phyloP scores from a whole-genome alignment of 2,113 vertebrate species.

The Sphaerodactylus townsendi region DNA sequence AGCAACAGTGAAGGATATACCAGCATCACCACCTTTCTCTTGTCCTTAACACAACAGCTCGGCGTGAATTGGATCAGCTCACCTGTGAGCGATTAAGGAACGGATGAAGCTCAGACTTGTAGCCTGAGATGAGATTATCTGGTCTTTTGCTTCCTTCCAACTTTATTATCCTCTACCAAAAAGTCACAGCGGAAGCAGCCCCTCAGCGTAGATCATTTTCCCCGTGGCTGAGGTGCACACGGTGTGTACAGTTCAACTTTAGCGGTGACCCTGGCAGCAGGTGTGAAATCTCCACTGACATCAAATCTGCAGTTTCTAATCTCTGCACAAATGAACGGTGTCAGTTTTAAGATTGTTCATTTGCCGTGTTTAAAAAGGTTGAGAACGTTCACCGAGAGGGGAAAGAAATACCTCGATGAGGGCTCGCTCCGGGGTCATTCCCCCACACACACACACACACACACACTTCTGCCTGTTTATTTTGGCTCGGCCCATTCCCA shows the following conservation, averaged over 20 bases:
- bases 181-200: neutral
- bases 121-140: neutral
- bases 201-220: neutral
- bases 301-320: neutral
- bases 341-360: neutral
- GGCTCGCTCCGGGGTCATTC: neutral
- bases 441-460: too few relatives aligned
- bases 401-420: neutral
- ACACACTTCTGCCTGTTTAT: neutral
- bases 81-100: neutral
- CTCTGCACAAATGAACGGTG: neutral
- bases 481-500: neutral
- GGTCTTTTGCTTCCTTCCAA: neutral
- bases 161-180: neutral
- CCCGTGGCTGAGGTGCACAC: neutral
- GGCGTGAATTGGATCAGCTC: neutral
- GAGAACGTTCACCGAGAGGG: neutral
- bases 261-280: neutral
- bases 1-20: too few relatives aligned
- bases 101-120: neutral
- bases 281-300: neutral
- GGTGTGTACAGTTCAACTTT: neutral
- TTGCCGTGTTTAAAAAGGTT: neutral
- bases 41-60: too few relatives aligned
- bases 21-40: too few relatives aligned